Evolutionary conservation across 2,797 vertebrate genomes (phyloP).

Genomic region (Microcaecilia unicolor): DNA sequence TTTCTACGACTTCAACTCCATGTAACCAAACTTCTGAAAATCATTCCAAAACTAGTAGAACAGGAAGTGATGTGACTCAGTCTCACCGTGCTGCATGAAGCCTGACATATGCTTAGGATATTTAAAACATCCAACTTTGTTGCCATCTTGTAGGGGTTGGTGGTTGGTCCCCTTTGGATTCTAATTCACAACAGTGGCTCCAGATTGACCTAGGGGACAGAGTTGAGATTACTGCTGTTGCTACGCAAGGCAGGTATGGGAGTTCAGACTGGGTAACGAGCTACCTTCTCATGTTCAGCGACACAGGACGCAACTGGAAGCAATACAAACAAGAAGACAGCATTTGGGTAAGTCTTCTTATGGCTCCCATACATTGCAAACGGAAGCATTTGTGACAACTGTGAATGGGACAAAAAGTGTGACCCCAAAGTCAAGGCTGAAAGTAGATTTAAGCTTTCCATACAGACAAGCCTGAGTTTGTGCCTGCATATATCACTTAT

Average conservation of each 20-base stretch:
- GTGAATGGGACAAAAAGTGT: too few species aligned
- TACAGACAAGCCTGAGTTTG: too few species aligned
- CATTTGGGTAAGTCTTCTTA: conserved; percentile 82
- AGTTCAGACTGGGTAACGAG: conserved; percentile 86
- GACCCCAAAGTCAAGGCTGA: too few species aligned
- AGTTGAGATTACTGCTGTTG: conserved; percentile 70
- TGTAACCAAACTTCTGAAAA: background rate
- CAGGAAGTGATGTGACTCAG: background rate
- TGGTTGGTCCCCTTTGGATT: conserved; percentile 77
- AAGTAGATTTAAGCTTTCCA: too few species aligned
- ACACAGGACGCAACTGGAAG: conserved; percentile 84
- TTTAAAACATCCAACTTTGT: conserved; percentile 1
- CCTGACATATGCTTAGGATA: background rate
- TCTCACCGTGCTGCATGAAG: background rate
- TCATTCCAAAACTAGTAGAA: background rate
- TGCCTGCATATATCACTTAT: too few species aligned
- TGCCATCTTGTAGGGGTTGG: conserved; percentile 65
- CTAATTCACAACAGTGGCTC: conserved; percentile 75
- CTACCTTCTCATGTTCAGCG: conserved; percentile 82
- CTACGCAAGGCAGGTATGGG: conserved; percentile 79
- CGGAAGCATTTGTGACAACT: too few species aligned
- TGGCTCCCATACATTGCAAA: too few species aligned
- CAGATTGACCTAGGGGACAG: conserved; percentile 80
- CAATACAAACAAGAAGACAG: conserved; percentile 78
- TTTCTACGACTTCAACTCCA: background rate